These are phyloP conservation scores for Pocillopora verrucosa DNA, from an alignment of 64 coral and sea anemone species.

Conservation along the genomic window DNA sequence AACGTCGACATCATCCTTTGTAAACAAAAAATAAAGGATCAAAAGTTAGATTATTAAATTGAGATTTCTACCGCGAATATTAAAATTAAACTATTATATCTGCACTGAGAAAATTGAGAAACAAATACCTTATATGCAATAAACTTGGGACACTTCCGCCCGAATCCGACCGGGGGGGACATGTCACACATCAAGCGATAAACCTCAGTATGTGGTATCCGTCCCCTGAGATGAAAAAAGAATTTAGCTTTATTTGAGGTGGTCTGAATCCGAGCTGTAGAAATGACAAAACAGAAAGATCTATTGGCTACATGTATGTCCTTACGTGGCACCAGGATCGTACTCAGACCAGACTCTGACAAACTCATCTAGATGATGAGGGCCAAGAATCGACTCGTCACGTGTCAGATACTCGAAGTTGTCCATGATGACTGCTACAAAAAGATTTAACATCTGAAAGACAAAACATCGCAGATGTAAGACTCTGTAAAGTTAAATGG, in stretches of 20 bases:
- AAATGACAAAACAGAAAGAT: too few species aligned
- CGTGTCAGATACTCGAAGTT: slow-evolving; percentile 98
- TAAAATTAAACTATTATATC: too few species aligned
- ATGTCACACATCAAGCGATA: slow-evolving; percentile 99
- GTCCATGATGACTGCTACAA: slow-evolving; percentile 99
- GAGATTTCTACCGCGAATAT: too few species aligned
- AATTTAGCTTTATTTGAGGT: background rate
- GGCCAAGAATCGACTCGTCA: slow-evolving; percentile 96
- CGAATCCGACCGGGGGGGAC: slow-evolving; percentile 97
- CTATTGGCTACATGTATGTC: background rate
- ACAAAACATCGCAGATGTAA: background rate
- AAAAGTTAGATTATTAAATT: too few species aligned
- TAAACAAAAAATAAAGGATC: too few species aligned
- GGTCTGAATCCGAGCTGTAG: background rate
- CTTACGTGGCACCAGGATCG: slow-evolving; percentile 98
- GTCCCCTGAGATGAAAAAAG: slow-evolving; percentile 43
- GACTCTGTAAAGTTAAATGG: background rate
- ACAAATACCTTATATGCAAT: slow-evolving; percentile 93
- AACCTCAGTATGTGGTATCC: slow-evolving; percentile 93
- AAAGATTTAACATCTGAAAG: slow-evolving; percentile 94
- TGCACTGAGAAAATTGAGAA: background rate
- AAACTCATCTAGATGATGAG: slow-evolving; percentile 97
- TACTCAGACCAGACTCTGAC: slow-evolving; percentile 98
- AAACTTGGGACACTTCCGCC: slow-evolving; percentile 94
- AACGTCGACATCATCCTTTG: too few species aligned